phyloP scores from a whole-genome alignment of 2,797 vertebrate genomes.

The Novumbra hubbsi region DNA sequence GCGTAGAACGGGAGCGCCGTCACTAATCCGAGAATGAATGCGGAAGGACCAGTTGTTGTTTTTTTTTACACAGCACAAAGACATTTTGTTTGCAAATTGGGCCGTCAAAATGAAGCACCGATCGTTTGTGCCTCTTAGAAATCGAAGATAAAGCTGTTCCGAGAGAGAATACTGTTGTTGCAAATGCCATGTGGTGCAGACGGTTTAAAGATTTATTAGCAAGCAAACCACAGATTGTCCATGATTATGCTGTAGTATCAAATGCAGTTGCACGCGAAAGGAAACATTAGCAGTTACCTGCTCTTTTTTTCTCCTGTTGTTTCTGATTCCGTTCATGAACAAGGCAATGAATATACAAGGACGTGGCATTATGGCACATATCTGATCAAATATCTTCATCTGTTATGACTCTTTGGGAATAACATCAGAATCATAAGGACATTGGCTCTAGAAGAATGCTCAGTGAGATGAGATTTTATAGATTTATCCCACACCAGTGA shows the following conservation, averaged over 20 bases:
- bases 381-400: conserved; percentile 49
- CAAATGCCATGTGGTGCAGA: background rate
- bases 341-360: conserved; percentile 27
- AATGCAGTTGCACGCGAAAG: background rate
- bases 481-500: conserved; percentile 54
- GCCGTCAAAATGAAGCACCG: background rate
- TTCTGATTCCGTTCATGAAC: conserved; percentile 31
- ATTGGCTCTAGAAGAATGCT: conserved; percentile 46
- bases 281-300: background rate
- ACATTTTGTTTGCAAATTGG: background rate
- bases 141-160: background rate
- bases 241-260: background rate
- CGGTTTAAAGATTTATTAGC: background rate
- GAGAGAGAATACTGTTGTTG: background rate
- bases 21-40: conserved; percentile 8
- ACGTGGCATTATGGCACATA: conserved; percentile 32
- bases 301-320: conserved; percentile 22
- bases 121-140: background rate
- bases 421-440: conserved; percentile 41
- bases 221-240: background rate
- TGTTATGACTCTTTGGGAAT: conserved; percentile 49
- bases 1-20: background rate
- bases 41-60: background rate
- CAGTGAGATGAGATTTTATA: conserved; percentile 54
- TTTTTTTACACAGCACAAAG: conserved; percentile 3